Conservation (phyloP, 2,113 vertebrate species). For the Sander lucioperca region DNA sequence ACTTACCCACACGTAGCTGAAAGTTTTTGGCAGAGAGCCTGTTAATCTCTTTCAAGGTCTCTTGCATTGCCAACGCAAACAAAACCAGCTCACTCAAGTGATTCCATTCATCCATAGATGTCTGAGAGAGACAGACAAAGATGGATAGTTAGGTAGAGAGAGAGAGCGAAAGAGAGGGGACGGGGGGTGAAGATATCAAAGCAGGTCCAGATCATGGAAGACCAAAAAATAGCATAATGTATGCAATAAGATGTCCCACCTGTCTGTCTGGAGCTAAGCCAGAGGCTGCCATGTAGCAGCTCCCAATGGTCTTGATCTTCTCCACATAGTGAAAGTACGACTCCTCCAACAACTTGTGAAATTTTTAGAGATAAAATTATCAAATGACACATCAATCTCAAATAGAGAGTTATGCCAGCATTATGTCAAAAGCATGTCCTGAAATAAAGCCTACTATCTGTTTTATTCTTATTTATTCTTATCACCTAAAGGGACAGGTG, state of each 20-base stretch:
- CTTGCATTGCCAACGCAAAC: slow-evolving; percentile 94
- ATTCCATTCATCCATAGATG: slow-evolving; percentile 91
- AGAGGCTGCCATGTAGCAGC: slow-evolving; percentile 97
- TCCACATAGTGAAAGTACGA: slow-evolving; percentile 95
- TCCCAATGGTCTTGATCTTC: slow-evolving; percentile 98
- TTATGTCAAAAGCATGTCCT: not conserved
- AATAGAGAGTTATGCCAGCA: not conserved
- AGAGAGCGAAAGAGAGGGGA: not conserved
- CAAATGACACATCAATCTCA: slow-evolving; percentile 3
- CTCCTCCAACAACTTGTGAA: slow-evolving; percentile 90
- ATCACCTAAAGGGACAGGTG: not conserved
- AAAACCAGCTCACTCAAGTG: slow-evolving; percentile 95
- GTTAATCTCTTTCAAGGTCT: slow-evolving; percentile 95
- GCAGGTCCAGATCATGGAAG: not conserved
- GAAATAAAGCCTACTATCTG: not conserved
- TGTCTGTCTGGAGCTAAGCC: slow-evolving; percentile 94
- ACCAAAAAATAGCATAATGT: not conserved
- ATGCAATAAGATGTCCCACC: slow-evolving; percentile 76
- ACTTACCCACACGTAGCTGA: slow-evolving; percentile 93
- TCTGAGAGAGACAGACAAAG: slow-evolving; percentile 69
- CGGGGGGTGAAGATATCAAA: not conserved
- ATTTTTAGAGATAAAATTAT: slow-evolving; percentile 1
- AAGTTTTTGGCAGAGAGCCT: slow-evolving; percentile 92
- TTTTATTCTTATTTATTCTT: not conserved
- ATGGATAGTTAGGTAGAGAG: not conserved